Percentiles rank a stretch among this genome's conserved stretches.
phyloP scores from a whole-genome alignment of 2,797 vertebrate genomes.

The Orientallactaga sibirica region DNA sequence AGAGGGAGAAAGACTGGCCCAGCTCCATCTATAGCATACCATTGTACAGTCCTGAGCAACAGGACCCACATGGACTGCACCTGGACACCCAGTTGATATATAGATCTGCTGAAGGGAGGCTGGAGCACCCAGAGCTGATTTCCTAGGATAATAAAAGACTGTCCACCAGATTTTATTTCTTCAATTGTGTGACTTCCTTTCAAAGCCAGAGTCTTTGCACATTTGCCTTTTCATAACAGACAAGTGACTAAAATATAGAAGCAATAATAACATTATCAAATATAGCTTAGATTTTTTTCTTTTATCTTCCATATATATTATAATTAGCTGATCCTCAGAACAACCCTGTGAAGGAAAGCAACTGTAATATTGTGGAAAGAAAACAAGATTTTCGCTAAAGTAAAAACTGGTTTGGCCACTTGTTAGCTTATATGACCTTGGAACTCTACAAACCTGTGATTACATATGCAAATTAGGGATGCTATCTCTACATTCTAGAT shows the following conservation, averaged over 20 bases:
- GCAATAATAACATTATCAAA: conserved; percentile 46
- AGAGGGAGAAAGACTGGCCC: not conserved
- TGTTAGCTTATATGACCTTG: not conserved
- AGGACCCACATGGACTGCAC: not conserved
- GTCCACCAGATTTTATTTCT: not conserved
- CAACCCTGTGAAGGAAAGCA: conserved; percentile 45
- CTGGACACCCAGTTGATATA: not conserved
- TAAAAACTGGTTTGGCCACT: not conserved
- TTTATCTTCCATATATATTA: conserved; percentile 67
- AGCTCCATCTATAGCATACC: accelerated
- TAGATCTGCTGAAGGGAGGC: not conserved
- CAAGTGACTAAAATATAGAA: not conserved
- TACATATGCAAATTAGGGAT: not conserved
- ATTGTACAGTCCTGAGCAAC: not conserved
- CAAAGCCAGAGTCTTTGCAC: conserved; percentile 43
- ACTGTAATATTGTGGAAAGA: conserved; percentile 22
- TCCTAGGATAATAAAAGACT: not conserved
- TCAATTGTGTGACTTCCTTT: not conserved
- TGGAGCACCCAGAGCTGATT: not conserved
- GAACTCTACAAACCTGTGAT: not conserved
- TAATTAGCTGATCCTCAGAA: conserved; percentile 58
- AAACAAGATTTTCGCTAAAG: conserved; percentile 49
- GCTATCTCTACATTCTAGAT: not conserved
- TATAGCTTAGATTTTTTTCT: not conserved
- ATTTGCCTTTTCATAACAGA: conserved; percentile 22